phyloP scores from a whole-genome alignment of 2,113 vertebrate genomes.

The Nannospalax galili region DNA sequence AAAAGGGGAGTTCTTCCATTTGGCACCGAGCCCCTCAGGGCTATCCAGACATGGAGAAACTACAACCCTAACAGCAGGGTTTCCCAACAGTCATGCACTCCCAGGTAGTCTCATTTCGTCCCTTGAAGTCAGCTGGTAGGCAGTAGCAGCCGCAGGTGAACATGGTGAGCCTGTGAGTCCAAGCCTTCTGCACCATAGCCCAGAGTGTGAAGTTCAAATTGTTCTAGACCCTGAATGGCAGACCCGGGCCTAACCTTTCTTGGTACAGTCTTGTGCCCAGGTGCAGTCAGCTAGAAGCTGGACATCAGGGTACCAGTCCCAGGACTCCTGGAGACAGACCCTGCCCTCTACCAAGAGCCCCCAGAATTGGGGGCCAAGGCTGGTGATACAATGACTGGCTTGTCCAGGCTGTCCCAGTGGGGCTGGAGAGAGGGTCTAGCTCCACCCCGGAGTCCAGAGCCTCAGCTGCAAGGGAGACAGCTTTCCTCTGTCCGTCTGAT shows the following conservation, averaged over 20 bases:
- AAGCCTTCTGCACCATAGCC: fast-evolving
- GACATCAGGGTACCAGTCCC: too few relatives aligned
- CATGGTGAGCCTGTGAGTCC: not conserved
- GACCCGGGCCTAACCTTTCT: not conserved
- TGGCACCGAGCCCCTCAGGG: too few relatives aligned
- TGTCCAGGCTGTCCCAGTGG: not conserved
- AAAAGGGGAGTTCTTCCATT: too few relatives aligned
- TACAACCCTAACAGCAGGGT: too few relatives aligned
- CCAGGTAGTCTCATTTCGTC: fast-evolving
- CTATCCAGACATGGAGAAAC: too few relatives aligned
- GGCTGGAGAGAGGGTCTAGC: not conserved
- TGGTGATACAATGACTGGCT: not conserved
- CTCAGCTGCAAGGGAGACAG: too few relatives aligned
- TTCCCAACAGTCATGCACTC: too few relatives aligned
- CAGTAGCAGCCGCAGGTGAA: not conserved
- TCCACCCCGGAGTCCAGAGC: too few relatives aligned
- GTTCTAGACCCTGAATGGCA: not conserved
- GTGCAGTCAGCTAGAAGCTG: not conserved
- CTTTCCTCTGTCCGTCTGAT: not conserved
- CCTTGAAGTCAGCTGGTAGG: not conserved
- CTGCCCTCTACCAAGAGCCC: not conserved
- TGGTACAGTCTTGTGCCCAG: not conserved
- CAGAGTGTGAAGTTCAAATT: too few relatives aligned
- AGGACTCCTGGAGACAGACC: not conserved
- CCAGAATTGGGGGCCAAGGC: fast-evolving